phyloP scores from a whole-genome alignment of 2,797 vertebrate genomes.

The Pangasius larnaudii region DNA sequence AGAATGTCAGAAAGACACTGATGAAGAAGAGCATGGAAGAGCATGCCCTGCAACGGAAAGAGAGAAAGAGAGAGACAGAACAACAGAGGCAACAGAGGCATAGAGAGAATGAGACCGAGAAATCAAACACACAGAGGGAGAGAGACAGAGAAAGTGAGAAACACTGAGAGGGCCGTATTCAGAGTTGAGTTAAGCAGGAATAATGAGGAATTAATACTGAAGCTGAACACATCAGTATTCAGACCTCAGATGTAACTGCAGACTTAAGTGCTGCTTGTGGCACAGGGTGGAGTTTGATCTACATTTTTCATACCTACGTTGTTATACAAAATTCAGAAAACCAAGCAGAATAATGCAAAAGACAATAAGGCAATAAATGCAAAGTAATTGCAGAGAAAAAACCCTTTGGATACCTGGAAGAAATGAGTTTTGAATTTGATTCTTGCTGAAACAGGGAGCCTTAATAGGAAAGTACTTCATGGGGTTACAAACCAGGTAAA shows the following conservation, averaged over 20 bases:
- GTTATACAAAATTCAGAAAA: background rate
- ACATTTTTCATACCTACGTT: background rate
- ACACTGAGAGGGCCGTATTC: background rate
- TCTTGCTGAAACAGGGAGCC: background rate
- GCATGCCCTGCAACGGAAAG: background rate
- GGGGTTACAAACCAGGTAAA: background rate
- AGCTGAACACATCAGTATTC: background rate
- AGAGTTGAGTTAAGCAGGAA: background rate
- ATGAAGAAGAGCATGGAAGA: slow-evolving; percentile 12
- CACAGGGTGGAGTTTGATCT: background rate
- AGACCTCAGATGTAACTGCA: background rate
- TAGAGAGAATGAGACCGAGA: background rate
- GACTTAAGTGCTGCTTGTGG: background rate
- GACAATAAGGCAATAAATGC: background rate
- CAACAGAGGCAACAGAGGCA: background rate
- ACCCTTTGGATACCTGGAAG: background rate
- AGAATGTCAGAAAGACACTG: slow-evolving; percentile 3
- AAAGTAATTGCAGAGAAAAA: background rate
- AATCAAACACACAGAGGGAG: background rate
- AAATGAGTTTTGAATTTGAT: background rate
- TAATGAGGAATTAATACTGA: background rate
- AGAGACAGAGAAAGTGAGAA: background rate
- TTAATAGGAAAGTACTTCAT: background rate
- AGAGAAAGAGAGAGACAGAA: background rate
- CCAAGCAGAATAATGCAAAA: background rate